Base-by-base conservation (phyloP, 1,140 invertebrate species). In the Drosophila leontia region DNA sequence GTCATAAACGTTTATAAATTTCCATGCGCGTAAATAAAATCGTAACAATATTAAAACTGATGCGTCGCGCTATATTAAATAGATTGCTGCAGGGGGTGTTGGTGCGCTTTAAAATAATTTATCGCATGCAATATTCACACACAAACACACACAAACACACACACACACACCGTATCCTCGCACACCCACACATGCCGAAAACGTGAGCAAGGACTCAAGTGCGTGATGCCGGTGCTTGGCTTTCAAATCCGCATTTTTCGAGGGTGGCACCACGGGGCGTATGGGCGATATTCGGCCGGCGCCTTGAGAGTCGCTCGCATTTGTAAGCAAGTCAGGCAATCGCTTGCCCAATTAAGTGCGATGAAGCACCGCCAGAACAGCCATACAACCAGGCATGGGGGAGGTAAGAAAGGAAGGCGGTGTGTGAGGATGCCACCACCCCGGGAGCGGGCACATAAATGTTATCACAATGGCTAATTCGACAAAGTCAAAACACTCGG, bases 1-100 rank as follows among this genome's bases (percentile, higher is more conserved):
- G 83, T 87, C 83, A 87, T 83, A 88, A 87, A 83, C 83, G 84
- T 88, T 87, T 87, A 87, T 88, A 87, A 80, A 88, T 80, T 82
- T 83, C 64, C 74, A 77, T 74, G 80, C 77, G 80, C 61, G 80
- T 83, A 87, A 87, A 88, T 87, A 87, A 83, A 87, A 80, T 72
- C 84, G 72, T 57, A 83, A 87, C 83, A 80, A 88, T 87, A 87
- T 87, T 87, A 87, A 87, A 87, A 87, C 47, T 88, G 83, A 87
- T 87, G 82, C 75, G 78, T 82, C 29, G 82, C 83, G 75, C 78
- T 82, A 78, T 75, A 85, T 86, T 86, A 85, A 85, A 86, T 85
- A 86, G 78, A 84, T 75, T 69, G 67, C 60, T 56, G 41, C 48
- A 44, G 32, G 64, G 34, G 34, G 41, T 37, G 59, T 7, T 17